A percentile compares a stretch with the other conserved stretches of the same genome.
Evolutionary conservation across 2,888 invertebrate species (phyloP).

Genomic region (Frankliniella intonsa): DNA sequence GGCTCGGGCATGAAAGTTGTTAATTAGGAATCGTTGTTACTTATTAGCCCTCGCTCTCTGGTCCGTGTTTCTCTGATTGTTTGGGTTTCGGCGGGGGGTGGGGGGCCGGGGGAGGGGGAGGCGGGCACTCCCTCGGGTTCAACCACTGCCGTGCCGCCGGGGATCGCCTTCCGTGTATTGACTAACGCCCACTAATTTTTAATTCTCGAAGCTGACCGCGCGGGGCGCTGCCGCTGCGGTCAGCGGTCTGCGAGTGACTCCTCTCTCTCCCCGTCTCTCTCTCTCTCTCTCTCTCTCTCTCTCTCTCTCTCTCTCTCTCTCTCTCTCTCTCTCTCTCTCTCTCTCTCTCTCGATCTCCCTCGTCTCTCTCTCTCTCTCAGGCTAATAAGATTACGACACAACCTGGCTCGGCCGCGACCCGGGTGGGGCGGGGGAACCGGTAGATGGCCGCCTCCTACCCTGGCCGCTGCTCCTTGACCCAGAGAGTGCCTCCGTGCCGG

Average conservation of each 20-base stretch:
- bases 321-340: not conserved
- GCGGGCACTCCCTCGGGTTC: too few relatives aligned
- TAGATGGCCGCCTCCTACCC: too few relatives aligned
- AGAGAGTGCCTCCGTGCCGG: not conserved
- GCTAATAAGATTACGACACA: slow-evolving; percentile 8
- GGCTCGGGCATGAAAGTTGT: too few relatives aligned
- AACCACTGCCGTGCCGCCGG: too few relatives aligned
- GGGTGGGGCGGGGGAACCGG: too few relatives aligned
- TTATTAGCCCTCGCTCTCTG: too few relatives aligned
- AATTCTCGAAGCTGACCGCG: not conserved
- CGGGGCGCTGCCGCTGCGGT: not conserved
- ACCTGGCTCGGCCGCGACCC: too few relatives aligned
- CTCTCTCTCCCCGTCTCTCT: not conserved
- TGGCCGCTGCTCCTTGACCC: not conserved
- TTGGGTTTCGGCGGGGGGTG: not conserved
- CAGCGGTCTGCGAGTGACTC: not conserved
- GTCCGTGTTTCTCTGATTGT: too few relatives aligned
- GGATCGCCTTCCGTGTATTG: not conserved
- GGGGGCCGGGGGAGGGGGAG: not conserved
- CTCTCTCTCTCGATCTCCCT: not conserved
- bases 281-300: not conserved
- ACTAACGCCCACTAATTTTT: not conserved
- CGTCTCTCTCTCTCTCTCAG: not conserved
- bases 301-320: not conserved
- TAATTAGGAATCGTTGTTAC: too few relatives aligned